Percentiles rank a stretch among this genome's conserved stretches.
Evolutionary conservation across 2,888 invertebrate species (phyloP).

Genomic region (Cryptocephalus moraei): DNA sequence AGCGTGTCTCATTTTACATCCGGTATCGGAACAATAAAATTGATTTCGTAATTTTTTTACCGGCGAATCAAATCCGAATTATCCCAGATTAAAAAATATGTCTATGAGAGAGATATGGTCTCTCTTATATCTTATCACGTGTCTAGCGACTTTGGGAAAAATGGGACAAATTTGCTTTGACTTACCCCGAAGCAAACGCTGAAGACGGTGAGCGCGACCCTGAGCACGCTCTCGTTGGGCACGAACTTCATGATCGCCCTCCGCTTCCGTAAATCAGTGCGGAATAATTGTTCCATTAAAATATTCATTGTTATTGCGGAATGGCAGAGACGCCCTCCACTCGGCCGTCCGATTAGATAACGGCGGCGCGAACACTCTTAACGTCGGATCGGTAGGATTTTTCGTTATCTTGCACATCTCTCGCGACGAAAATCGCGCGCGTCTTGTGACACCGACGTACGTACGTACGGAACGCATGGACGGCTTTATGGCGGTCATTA

Average conservation of each 20-base stretch:
- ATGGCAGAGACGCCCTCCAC: constrained; percentile 1
- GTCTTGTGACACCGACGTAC: too few relatives aligned
- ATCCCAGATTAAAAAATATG: too few relatives aligned
- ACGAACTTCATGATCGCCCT: constrained; percentile 18
- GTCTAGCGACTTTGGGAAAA: too few relatives aligned
- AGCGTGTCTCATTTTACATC: too few relatives aligned
- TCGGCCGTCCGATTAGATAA: constrained; percentile 9
- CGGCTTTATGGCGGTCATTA: too few relatives aligned
- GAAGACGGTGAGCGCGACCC: constrained; percentile 21
- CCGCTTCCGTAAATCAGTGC: constrained; percentile 13
- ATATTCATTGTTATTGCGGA: constrained; percentile 6
- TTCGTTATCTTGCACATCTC: not conserved
- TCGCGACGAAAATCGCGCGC: not conserved
- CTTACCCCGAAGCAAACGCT: constrained; percentile 25
- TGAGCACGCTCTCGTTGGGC: constrained; percentile 20
- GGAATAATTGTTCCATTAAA: constrained; percentile 6
- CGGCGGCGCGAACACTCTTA: constrained; percentile 2
- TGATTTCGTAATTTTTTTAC: too few relatives aligned
- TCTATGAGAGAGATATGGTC: too few relatives aligned
- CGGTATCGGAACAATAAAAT: too few relatives aligned
- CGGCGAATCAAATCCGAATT: too few relatives aligned
- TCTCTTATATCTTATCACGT: too few relatives aligned
- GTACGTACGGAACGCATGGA: too few relatives aligned
- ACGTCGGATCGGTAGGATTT: not conserved
- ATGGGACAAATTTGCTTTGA: too few relatives aligned